Evolutionary conservation across 2,113 vertebrate species (phyloP).

Genomic region (Rattus rattus): DNA sequence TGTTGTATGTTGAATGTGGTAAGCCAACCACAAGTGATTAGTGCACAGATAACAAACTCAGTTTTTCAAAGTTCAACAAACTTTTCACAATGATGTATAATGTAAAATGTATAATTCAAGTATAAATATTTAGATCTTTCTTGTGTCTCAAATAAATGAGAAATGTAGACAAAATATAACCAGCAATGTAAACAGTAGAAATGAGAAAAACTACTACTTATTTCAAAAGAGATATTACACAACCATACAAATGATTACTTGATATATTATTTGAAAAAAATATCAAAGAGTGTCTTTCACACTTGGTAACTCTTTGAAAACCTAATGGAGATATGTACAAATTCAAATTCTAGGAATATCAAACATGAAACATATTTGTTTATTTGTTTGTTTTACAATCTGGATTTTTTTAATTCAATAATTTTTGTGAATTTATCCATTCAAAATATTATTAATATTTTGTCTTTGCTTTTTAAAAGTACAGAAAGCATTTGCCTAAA

Average conservation of each 20-base stretch:
- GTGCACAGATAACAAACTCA: neutral
- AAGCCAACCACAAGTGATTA: neutral
- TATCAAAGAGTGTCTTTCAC: neutral
- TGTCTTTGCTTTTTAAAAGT: neutral
- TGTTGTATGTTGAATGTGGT: neutral
- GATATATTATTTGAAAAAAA: neutral
- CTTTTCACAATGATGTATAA: neutral
- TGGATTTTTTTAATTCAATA: neutral
- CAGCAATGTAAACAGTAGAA: neutral
- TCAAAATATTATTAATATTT: neutral
- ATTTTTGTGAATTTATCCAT: neutral
- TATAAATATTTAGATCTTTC: neutral
- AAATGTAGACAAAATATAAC: neutral
- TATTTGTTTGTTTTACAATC: neutral
- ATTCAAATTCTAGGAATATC: neutral
- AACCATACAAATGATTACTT: neutral
- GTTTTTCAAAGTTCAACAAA: neutral
- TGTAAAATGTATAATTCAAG: neutral
- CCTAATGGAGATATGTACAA: neutral
- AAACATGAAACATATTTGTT: neutral
- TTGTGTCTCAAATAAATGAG: neutral
- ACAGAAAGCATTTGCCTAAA: neutral
- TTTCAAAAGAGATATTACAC: neutral
- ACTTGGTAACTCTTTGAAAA: neutral
- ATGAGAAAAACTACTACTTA: neutral